Evolutionary conservation across 2,797 vertebrate species (phyloP).

Genomic region (Diplodus sargus): DNA sequence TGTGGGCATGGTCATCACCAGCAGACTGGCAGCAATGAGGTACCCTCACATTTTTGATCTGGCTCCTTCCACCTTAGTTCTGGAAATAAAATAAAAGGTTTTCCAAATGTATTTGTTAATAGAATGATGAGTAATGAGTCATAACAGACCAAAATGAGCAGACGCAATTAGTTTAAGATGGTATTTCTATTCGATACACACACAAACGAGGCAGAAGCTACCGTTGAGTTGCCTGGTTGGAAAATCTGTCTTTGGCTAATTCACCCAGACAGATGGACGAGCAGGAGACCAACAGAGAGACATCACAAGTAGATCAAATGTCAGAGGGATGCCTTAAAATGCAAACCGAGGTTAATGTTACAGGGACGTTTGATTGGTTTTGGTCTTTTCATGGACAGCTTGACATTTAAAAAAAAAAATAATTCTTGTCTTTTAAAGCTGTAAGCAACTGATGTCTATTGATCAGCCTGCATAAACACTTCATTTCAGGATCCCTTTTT

Average conservation of each 20-base stretch:
- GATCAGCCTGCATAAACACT: neutral
- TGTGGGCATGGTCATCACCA: slow-evolving; percentile 90
- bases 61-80: neutral
- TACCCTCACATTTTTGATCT: slow-evolving; percentile 63
- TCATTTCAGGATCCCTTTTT: neutral
- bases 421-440: neutral
- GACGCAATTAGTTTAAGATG: neutral
- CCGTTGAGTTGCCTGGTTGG: neutral
- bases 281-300: slow-evolving; percentile 18
- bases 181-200: neutral
- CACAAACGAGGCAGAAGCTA: neutral
- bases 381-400: neutral
- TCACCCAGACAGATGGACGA: slow-evolving; percentile 29
- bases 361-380: neutral
- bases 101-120: neutral
- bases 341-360: slow-evolving; percentile 11
- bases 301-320: slow-evolving; percentile 2
- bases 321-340: slow-evolving; percentile 9
- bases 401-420: neutral
- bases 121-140: neutral
- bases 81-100: neutral
- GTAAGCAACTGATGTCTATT: neutral
- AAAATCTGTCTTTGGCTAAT: slow-evolving; percentile 31
- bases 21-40: slow-evolving; percentile 95
- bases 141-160: neutral